phyloP scores from a whole-genome alignment of 2,888 invertebrate species.

The Ephialtes manifestator region DNA sequence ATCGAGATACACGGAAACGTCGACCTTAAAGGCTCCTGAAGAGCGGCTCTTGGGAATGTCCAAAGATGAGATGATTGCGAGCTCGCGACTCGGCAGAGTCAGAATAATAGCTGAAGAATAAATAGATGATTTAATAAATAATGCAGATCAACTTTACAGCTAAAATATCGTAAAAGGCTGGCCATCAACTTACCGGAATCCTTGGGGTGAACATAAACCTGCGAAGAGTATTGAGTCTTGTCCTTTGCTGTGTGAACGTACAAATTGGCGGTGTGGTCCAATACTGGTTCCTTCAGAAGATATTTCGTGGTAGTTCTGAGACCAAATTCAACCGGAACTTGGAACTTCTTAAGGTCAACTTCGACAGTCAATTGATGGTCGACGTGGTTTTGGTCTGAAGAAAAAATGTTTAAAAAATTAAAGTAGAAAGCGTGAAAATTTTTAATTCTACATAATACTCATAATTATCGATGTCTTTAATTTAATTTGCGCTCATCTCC shows the following conservation, averaged over 20 bases:
- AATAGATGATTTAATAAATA: neutral
- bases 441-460: too few relatives aligned
- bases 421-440: too few relatives aligned
- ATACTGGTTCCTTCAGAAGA: slow-evolving; percentile 87
- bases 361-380: slow-evolving; percentile 89
- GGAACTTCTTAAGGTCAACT: slow-evolving; percentile 91
- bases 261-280: slow-evolving; percentile 91
- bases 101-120: slow-evolving; percentile 87
- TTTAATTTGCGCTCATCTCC: neutral
- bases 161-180: neutral
- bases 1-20: slow-evolving; percentile 90
- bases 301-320: slow-evolving; percentile 89
- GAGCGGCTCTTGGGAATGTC: slow-evolving; percentile 82
- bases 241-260: slow-evolving; percentile 90
- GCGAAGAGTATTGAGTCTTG: slow-evolving; percentile 91
- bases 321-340: slow-evolving; percentile 92
- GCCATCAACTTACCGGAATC: slow-evolving; percentile 87
- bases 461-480: too few relatives aligned
- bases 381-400: slow-evolving; percentile 80
- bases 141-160: neutral
- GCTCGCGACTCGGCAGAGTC: slow-evolving; percentile 90
- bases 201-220: slow-evolving; percentile 89
- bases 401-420: too few relatives aligned
- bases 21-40: slow-evolving; percentile 88
- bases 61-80: slow-evolving; percentile 88